Evolutionary conservation across 2,113 vertebrate species (phyloP).

Genomic region (Stegostoma tigrinum): DNA sequence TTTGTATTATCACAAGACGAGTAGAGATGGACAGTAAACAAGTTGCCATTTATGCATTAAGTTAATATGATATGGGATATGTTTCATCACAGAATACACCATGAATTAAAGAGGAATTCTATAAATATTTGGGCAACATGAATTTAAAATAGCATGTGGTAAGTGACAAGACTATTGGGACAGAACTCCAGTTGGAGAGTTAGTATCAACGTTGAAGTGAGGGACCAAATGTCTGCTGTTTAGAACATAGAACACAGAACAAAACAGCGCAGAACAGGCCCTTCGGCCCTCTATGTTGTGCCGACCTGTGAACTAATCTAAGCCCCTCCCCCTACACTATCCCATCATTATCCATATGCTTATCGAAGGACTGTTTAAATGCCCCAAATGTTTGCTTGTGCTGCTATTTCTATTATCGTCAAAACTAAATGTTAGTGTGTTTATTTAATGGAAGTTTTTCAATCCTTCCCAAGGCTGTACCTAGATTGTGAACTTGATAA

Average conservation of each 20-base stretch:
- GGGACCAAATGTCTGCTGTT: not conserved
- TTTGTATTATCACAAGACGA: not conserved
- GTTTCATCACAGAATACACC: not conserved
- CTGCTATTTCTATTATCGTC: not conserved
- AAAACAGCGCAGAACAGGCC: too few relatives aligned
- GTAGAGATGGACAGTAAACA: not conserved
- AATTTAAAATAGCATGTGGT: not conserved
- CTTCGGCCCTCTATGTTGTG: too few relatives aligned
- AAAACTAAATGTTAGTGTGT: not conserved
- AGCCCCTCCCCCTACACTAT: too few relatives aligned
- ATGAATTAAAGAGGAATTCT: not conserved
- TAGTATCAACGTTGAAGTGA: not conserved
- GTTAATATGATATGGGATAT: too few relatives aligned
- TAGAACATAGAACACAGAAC: too few relatives aligned
- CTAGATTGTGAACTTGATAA: not conserved
- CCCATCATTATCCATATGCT: too few relatives aligned
- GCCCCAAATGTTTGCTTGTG: too few relatives aligned
- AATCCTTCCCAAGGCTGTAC: not conserved
- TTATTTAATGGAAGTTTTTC: not conserved
- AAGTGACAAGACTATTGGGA: not conserved
- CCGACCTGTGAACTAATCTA: too few relatives aligned
- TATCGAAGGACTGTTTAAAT: too few relatives aligned
- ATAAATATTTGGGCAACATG: not conserved
- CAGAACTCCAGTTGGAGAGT: not conserved
- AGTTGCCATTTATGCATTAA: not conserved